phyloP scores from a whole-genome alignment of 2,888 invertebrate genomes.

The Sclerodermus sp. region DNA sequence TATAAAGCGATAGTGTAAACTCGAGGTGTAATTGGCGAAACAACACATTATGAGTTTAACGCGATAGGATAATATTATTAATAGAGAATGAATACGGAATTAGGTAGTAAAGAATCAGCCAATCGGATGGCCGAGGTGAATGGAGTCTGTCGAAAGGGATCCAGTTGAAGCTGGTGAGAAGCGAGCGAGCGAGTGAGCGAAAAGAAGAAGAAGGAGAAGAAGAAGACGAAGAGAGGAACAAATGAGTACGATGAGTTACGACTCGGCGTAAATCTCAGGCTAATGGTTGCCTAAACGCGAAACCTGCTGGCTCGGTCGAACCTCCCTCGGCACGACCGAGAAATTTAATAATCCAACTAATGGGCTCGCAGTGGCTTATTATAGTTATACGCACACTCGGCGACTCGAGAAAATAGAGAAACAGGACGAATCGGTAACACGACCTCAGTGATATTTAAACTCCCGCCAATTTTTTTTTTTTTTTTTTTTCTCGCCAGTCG shows the following conservation, averaged over 20 bases:
- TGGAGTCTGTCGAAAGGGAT: conserved; percentile 32
- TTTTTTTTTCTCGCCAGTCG: too few species aligned
- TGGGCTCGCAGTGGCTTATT: conserved; percentile 53
- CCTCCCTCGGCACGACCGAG: conserved; percentile 43
- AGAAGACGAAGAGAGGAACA: conserved; percentile 40
- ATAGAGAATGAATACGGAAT: conserved; percentile 16
- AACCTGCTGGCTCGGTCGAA: conserved; percentile 44
- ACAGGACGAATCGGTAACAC: neutral
- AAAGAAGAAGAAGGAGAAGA: conserved; percentile 27
- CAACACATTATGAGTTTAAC: too few species aligned
- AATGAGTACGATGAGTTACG: conserved; percentile 58
- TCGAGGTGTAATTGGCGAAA: too few species aligned
- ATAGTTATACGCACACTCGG: conserved; percentile 30
- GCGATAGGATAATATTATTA: too few species aligned
- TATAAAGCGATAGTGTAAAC: too few species aligned
- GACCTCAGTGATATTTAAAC: too few species aligned
- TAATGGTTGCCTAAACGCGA: conserved; percentile 58
- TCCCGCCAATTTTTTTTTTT: too few species aligned
- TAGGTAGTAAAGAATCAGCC: conserved; percentile 26
- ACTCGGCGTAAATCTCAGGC: conserved; percentile 56
- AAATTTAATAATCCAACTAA: conserved; percentile 58
- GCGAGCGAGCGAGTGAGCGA: conserved; percentile 20
- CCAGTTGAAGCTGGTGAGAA: conserved; percentile 1
- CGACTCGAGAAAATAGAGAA: conserved; percentile 1
- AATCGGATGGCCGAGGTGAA: conserved; percentile 26